phyloP scores from a whole-genome alignment of 2,113 vertebrate species.

The Dipodomys merriami region DNA sequence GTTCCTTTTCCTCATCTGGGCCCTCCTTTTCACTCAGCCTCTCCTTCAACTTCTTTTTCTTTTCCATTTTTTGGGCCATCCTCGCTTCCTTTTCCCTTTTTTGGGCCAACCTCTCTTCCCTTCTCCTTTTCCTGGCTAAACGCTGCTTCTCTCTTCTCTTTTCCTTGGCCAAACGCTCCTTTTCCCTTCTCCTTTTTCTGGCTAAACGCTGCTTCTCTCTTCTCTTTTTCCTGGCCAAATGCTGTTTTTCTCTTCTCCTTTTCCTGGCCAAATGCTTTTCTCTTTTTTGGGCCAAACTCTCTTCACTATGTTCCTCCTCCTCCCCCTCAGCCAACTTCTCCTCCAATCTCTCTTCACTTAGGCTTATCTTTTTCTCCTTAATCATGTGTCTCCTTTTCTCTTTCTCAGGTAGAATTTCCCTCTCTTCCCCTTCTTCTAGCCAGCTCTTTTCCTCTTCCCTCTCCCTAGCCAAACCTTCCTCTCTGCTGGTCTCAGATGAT shows the following conservation, averaged over 20 bases:
- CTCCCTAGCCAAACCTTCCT: neutral
- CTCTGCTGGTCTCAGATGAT: neutral
- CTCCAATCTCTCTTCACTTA: conserved; percentile 2
- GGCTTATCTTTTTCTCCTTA: neutral
- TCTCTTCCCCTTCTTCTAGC: neutral
- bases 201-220: too few relatives aligned
- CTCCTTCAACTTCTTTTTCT: neutral
- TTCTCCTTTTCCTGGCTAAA: neutral
- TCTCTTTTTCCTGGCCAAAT: too few relatives aligned
- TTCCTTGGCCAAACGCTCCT: too few relatives aligned
- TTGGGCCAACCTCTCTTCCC: neutral
- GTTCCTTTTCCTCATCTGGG: neutral
- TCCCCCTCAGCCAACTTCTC: neutral
- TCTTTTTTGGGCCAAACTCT: too few relatives aligned
- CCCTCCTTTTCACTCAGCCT: neutral
- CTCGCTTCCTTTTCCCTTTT: neutral
- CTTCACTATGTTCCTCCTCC: too few relatives aligned
- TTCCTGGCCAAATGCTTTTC: too few relatives aligned
- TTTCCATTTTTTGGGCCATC: neutral
- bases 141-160: too few relatives aligned
- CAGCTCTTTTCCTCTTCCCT: neutral
- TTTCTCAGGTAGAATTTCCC: neutral
- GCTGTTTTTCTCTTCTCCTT: too few relatives aligned
- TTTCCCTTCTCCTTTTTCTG: too few relatives aligned
- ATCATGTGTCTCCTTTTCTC: neutral